Conservation (phyloP, 2,113 vertebrate species). For the Cyphomyrus plagiostoma region DNA sequence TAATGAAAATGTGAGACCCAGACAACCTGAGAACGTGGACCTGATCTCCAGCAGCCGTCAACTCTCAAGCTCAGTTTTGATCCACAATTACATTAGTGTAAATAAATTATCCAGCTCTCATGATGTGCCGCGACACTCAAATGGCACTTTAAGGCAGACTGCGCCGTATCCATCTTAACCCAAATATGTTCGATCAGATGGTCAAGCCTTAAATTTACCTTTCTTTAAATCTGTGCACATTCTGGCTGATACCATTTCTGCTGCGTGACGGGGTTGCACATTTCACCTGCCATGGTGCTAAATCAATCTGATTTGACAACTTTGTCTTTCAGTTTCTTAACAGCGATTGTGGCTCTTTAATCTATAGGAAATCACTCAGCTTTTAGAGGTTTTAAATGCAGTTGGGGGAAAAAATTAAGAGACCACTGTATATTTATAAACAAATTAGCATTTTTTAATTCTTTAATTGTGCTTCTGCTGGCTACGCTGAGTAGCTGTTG, state of each 20-base stretch:
- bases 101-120: neutral
- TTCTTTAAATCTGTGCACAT: neutral
- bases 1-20: neutral
- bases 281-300: neutral
- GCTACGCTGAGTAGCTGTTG: no score
- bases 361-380: neutral
- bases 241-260: neutral
- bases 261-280: neutral
- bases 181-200: neutral
- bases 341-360: neutral
- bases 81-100: neutral
- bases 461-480: no score
- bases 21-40: neutral
- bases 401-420: no score
- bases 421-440: no score
- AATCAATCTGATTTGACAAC: neutral
- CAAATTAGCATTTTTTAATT: no score
- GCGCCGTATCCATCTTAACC: neutral
- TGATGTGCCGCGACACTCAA: neutral
- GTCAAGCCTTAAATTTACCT: neutral
- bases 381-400: neutral
- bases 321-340: neutral
- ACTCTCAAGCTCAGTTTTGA: neutral
- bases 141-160: neutral
- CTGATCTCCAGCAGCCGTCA: neutral